Conservation (phyloP, 2,797 vertebrate genomes). For the Malacoraja senta region DNA sequence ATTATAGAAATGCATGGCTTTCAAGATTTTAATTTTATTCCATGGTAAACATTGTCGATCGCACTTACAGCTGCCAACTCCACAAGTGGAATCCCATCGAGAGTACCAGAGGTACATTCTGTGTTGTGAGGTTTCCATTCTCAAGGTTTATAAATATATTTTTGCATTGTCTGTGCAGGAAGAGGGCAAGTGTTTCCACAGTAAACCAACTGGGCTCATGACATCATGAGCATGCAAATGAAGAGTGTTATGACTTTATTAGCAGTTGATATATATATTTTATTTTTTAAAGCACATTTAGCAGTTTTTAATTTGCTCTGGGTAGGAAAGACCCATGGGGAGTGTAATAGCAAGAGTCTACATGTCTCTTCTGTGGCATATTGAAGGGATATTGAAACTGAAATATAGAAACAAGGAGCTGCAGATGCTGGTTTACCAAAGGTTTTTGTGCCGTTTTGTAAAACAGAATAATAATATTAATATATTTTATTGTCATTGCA, state of each 20-base stretch:
- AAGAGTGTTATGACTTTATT: background rate
- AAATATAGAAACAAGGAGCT: no score
- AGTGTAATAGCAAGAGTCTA: background rate
- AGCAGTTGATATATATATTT: no score
- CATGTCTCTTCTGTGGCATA: background rate
- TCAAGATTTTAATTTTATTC: background rate
- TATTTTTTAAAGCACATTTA: background rate
- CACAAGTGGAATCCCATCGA: background rate
- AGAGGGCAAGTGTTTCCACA: background rate
- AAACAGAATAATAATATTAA: no score
- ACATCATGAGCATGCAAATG: constrained; percentile 18
- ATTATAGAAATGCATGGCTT: no score
- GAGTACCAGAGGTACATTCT: background rate
- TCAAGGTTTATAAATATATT: background rate
- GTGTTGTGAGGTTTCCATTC: background rate
- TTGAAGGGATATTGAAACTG: background rate
- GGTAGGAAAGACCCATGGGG: background rate
- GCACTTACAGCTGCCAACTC: background rate
- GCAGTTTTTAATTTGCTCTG: background rate
- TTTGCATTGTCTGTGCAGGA: constrained; percentile 8
- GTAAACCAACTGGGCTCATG: background rate
- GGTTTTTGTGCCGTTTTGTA: no score
- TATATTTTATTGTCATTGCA: no score
- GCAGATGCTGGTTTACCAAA: no score
- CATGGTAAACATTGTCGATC: background rate